Evolutionary conservation across 2,888 invertebrate genomes (phyloP), one percentile per base, ranked within the genome.

Genomic region (Athalia rosae): DNA sequence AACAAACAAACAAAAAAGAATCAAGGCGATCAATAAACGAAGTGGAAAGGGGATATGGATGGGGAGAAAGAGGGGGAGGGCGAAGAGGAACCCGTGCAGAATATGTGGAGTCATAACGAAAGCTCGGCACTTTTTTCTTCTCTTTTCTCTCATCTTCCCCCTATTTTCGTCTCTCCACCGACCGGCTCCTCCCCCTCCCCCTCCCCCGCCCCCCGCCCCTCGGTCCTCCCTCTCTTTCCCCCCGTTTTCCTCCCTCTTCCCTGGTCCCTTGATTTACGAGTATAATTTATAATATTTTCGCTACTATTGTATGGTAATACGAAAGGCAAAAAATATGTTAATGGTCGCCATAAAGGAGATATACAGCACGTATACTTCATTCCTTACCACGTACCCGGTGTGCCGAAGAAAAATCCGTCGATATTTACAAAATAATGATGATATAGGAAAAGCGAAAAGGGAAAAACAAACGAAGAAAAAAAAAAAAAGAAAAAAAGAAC

Each of bases 221-320:
- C 58, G 4, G 45, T 11, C 15, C 63, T 41, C 43, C 62, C 28
- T 53, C 56, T n/a, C 58, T 4, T 45, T 11, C 15, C 63, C 41
- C 43, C 62, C 28, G 28, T 28, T 28, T 28, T 28, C 28, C 58
- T 41, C 79, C 78, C 81, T 81, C 79, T 80, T 82, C 79, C 76
- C 78, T 82, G 79, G 78, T 81, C 80, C 84, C 85, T 86, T 88
- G 87, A 89, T 89, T 89, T 88, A 89, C 88, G 87, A 85, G 85
- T 84, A 86, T 87, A 87, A 89, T 87, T 89, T 89, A 87, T 88
- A 89, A 89, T 88, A 89, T 89, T 88, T 89, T 88, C 87, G 85
- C 88, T 87, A 87, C 88, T 88, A 89, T 89, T 89, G 89, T 89
- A 89, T 89, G 89, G 87, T 89, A 89, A 89, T 89, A 85, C 85